phyloP scores from a whole-genome alignment of 2,888 invertebrate species.

The Plebejus anna region DNA sequence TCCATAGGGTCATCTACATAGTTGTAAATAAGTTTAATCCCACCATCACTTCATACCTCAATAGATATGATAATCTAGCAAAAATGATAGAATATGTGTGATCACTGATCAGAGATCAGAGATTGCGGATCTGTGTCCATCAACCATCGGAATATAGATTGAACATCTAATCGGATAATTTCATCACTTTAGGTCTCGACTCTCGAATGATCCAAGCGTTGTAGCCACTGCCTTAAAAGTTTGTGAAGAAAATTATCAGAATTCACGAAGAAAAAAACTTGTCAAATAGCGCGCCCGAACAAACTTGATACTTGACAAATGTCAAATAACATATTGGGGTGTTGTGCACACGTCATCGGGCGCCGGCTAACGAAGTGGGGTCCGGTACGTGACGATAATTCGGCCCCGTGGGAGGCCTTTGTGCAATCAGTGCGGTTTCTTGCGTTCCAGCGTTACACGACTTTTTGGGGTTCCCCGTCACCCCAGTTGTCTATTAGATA shows the following conservation, averaged over 20 bases:
- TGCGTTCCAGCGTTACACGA: constrained; percentile 47
- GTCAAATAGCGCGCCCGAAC: constrained; percentile 14
- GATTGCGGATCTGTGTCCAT: no score
- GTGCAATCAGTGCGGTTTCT: constrained; percentile 77
- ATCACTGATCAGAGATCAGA: no score
- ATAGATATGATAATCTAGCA: no score
- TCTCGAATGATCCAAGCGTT: no score
- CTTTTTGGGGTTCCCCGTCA: constrained; percentile 44
- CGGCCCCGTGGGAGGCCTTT: constrained; percentile 70
- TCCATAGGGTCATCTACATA: no score
- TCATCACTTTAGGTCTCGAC: no score
- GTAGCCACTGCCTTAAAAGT: no score
- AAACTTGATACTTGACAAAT: constrained; percentile 21
- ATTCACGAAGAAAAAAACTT: not conserved
- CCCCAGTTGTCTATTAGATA: not conserved
- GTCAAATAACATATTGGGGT: constrained; percentile 40
- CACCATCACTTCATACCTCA: no score
- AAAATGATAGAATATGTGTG: no score
- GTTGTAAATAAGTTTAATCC: no score
- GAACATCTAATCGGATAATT: no score
- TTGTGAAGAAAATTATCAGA: not conserved
- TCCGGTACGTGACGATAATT: constrained; percentile 71
- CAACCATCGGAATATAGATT: no score
- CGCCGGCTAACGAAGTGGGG: constrained; percentile 67
- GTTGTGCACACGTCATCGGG: constrained; percentile 46